These are phyloP conservation scores for Bubo bubo DNA, from an alignment of 2,113 vertebrate genomes.

Conservation along the genomic window DNA sequence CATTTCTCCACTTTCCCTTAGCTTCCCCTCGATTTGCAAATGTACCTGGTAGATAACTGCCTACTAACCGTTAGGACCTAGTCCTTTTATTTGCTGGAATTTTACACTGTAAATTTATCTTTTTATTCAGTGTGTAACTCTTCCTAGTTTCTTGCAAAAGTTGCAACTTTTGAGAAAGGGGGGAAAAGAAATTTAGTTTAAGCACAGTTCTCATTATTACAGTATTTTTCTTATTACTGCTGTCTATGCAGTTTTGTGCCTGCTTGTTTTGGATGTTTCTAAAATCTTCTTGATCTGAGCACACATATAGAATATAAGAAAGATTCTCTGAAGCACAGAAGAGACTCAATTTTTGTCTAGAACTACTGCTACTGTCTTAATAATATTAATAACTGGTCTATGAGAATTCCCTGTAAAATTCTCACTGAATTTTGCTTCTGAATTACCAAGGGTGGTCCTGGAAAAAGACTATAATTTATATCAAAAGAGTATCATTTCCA, in stretches of 20 bases:
- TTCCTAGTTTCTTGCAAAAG: not conserved
- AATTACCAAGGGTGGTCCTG: not conserved
- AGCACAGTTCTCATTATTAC: not conserved
- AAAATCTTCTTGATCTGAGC: not conserved
- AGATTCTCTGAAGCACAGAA: not conserved
- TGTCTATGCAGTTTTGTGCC: not conserved
- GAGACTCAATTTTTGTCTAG: not conserved
- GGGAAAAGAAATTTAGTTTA: not conserved
- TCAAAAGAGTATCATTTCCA: not conserved
- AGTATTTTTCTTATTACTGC: not conserved
- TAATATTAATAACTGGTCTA: not conserved
- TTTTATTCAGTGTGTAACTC: not conserved
- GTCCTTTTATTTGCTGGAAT: not conserved
- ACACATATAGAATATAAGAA: not conserved
- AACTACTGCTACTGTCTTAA: not conserved
- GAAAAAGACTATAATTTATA: not conserved
- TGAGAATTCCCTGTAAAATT: not conserved
- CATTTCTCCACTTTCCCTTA: not conserved
- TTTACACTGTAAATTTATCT: not conserved
- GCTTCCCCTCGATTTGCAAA: rapidly evolving
- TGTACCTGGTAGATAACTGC: rapidly evolving
- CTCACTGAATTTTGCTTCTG: slow-evolving; percentile 4
- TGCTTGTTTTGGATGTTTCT: not conserved
- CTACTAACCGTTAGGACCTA: not conserved
- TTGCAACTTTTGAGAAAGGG: not conserved